Evolutionary conservation across 2,797 vertebrate species (phyloP), one percentile per base, ranked within the genome.

Genomic region (Menidia menidia): DNA sequence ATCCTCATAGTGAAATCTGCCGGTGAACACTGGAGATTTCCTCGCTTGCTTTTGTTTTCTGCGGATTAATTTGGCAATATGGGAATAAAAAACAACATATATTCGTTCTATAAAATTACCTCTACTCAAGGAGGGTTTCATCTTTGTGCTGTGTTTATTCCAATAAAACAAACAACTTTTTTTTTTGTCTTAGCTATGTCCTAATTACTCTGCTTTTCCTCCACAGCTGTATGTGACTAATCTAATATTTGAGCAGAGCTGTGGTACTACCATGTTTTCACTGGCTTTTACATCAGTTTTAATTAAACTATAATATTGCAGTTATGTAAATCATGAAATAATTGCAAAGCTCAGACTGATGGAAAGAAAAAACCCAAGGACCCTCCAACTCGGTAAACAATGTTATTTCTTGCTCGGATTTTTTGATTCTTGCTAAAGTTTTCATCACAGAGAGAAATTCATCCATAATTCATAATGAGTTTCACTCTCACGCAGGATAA

Each of bases 391-490:
- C 64, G 3, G 81, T 83, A 88, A 83, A 85, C 86, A 83, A 75
- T 75, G 75, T 83, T 71, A 74, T 78, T 78, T 79, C 47, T 68
- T 3, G 3, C 25, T 25, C 59, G 59, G 67, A 81, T 69, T 80
- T 81, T 80, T 78, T 76, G 50, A 65, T 25, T 25, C 25, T 25
- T 25, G 66, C 75, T 82, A 58, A 86, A 82, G 25, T 25, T 85
- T 78, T 72, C 62, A 65, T 82, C 82, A 69, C 51, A 54, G 73
- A 60, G 67, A 57, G 58, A 79, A 78, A 82, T 69, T 77, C 84
- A 92, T 90, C 74, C 81, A 92, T 91, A 79, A 90, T 90, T 90
- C 77, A 91, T 88, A 71, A 81, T 76, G 73, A 80, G 73, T 76
- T 84, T 78, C 64, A 47, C 74, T 83, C 68, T 80, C 85, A 88